phyloP scores from a whole-genome alignment of 2,113 vertebrate species.

The Marcusenius ussheri region DNA sequence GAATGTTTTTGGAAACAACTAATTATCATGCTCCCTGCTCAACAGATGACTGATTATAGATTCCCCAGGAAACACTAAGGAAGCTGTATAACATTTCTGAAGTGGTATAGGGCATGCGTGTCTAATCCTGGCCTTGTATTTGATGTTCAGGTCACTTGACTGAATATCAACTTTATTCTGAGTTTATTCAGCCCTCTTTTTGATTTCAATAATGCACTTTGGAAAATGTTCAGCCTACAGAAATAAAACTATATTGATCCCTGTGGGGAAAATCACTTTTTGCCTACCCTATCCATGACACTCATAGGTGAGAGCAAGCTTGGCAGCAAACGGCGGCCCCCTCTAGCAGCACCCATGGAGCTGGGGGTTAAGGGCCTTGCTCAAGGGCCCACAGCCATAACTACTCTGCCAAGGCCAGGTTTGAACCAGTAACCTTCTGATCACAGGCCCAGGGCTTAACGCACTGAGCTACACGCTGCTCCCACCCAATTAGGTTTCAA shows the following conservation, averaged over 20 bases:
- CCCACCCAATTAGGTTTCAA: not conserved
- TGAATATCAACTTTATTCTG: not conserved
- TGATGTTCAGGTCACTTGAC: not conserved
- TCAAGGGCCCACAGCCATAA: not conserved
- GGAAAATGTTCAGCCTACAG: not conserved
- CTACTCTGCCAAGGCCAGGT: not conserved
- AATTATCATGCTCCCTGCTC: not conserved
- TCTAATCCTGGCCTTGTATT: not conserved
- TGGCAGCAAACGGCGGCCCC: not conserved
- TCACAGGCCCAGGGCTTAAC: not conserved
- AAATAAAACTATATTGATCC: not conserved
- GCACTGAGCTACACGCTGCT: not conserved
- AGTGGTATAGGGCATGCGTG: not conserved
- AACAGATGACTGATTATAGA: not conserved
- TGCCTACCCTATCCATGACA: not conserved
- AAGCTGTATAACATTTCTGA: not conserved
- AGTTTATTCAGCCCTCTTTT: not conserved
- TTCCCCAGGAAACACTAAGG: not conserved
- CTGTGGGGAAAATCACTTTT: not conserved
- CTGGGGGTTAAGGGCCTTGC: not conserved
- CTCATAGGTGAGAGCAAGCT: not conserved
- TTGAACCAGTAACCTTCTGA: not conserved
- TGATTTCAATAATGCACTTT: not conserved
- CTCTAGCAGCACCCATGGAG: not conserved
- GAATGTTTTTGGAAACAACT: not conserved